phyloP scores from a whole-genome alignment of 2,797 vertebrate genomes.

The Arremon brunneinucha region DNA sequence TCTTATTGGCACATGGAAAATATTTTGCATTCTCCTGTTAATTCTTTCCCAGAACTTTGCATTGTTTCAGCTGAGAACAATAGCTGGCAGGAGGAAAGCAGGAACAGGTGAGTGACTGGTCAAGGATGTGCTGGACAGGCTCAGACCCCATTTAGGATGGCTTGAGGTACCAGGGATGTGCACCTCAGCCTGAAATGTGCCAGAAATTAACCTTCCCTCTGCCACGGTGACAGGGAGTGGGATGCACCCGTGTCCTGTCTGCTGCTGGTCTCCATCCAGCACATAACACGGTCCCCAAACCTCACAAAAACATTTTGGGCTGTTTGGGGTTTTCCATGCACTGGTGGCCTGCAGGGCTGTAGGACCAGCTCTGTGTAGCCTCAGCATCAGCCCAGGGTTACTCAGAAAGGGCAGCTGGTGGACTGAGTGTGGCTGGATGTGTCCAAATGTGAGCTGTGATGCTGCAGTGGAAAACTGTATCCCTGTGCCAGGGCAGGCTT shows the following conservation, averaged over 20 bases:
- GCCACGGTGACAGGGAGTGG: rapidly evolving
- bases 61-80: neutral
- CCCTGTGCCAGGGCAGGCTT: neutral
- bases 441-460: neutral
- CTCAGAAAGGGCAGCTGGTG: neutral
- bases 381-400: neutral
- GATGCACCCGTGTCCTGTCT: rapidly evolving
- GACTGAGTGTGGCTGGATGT: neutral
- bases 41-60: neutral
- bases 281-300: neutral
- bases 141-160: neutral
- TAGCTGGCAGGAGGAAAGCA: neutral
- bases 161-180: neutral
- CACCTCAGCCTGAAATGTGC: neutral
- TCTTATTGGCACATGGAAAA: neutral
- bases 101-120: neutral
- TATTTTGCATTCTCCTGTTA: neutral
- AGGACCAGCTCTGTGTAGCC: neutral
- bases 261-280: neutral
- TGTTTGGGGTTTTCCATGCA: neutral
- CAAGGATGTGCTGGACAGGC: neutral
- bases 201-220: neutral
- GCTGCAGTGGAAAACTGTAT: neutral
- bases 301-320: neutral
- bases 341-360: neutral